Conservation (phyloP, 2,888 invertebrate genomes). For the Heliconius erato region DNA sequence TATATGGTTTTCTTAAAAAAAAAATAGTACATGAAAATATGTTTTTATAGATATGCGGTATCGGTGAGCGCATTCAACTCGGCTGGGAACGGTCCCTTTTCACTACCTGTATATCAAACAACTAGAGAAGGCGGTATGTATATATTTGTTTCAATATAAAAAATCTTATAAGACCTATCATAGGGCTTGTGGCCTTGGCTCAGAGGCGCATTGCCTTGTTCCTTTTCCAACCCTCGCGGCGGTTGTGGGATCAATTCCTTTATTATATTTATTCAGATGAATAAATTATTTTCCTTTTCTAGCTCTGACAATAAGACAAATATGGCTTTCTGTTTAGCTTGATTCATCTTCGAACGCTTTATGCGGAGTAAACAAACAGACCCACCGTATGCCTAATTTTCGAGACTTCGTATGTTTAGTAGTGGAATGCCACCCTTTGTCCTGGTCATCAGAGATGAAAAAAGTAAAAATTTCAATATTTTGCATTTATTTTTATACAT, state of each 20-base stretch:
- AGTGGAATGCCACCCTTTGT: neutral
- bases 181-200: too few relatives aligned
- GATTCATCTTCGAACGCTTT: neutral
- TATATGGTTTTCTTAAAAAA: neutral
- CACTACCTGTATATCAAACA: slow-evolving; percentile 91
- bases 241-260: too few relatives aligned
- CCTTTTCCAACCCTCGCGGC: too few relatives aligned
- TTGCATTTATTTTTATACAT: neutral
- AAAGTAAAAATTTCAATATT: neutral
- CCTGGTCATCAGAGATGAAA: neutral
- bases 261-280: too few relatives aligned
- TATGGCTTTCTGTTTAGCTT: too few relatives aligned
- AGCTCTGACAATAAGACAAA: too few relatives aligned
- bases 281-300: too few relatives aligned
- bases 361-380: neutral
- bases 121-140: slow-evolving; percentile 93
- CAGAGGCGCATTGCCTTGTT: too few relatives aligned
- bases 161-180: neutral
- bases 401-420: neutral
- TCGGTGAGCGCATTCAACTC: slow-evolving; percentile 94
- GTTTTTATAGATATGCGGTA: slow-evolving; percentile 88
- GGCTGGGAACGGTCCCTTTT: slow-evolving; percentile 93
- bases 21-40: neutral
- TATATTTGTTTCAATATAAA: neutral
- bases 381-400: neutral